phyloP scores from a whole-genome alignment of 2,113 vertebrate species.

The Cyphomyrus plagiostoma region DNA sequence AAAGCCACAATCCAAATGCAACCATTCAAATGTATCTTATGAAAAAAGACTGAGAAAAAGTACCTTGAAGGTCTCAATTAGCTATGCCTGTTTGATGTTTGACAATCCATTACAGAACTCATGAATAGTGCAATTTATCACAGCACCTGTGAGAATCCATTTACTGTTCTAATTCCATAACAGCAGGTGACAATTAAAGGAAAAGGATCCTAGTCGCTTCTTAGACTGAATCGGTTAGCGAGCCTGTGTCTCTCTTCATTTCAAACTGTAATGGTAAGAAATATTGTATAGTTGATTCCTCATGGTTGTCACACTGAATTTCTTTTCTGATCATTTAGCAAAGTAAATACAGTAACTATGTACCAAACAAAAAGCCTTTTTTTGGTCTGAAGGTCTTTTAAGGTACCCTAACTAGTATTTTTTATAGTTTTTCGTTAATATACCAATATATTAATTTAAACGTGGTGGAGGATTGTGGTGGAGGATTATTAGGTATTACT shows the following conservation, averaged over 20 bases:
- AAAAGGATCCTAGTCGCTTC: not conserved
- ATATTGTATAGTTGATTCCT: not conserved
- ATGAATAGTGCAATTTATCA: slow-evolving; percentile 5
- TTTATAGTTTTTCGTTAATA: not conserved
- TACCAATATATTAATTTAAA: not conserved
- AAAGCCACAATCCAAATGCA: not conserved
- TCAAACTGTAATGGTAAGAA: not conserved
- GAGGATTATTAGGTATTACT: not conserved
- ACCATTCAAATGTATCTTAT: slow-evolving; percentile 5
- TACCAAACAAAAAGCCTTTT: not conserved
- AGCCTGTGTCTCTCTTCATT: not conserved
- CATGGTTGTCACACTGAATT: not conserved
- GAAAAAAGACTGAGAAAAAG: not conserved
- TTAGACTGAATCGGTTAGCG: not conserved
- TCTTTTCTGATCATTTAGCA: not conserved
- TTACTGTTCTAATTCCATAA: slow-evolving; percentile 6
- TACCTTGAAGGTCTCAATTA: slow-evolving; percentile 23
- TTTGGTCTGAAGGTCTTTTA: not conserved
- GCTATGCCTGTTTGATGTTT: slow-evolving; percentile 16
- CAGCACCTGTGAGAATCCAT: slow-evolving; percentile 16
- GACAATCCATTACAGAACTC: slow-evolving; percentile 10
- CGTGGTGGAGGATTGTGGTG: not conserved
- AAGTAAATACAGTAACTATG: not conserved
- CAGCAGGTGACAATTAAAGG: slow-evolving; percentile 17
- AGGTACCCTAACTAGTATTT: not conserved